These are phyloP conservation scores for Archivesica marissinica DNA, from an alignment of 1,140 invertebrate species.

Conservation along the genomic window DNA sequence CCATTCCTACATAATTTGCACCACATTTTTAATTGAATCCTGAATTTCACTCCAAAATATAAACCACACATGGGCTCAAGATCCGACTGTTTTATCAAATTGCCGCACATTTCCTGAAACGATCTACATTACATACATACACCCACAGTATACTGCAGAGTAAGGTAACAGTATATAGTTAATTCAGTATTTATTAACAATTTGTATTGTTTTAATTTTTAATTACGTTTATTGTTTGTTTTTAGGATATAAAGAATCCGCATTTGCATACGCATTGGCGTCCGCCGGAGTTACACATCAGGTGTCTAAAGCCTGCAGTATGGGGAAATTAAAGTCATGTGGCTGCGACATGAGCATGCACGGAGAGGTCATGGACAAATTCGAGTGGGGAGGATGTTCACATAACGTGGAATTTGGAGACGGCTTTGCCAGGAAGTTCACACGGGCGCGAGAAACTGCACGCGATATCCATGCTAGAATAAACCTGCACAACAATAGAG, in stretches of 20 bases:
- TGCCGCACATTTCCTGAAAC: too few species aligned
- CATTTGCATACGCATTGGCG: conserved; percentile 87
- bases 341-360: conserved; percentile 89
- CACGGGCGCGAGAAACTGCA: conserved; percentile 92
- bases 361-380: conserved; percentile 88
- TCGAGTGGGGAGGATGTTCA: conserved; percentile 98
- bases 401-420: conserved; percentile 98
- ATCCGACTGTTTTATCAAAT: too few species aligned
- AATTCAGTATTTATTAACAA: too few species aligned
- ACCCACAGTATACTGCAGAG: too few species aligned
- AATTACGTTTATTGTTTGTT: too few species aligned
- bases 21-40: too few species aligned
- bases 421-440: conserved; percentile 95
- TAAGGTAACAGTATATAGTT: too few species aligned
- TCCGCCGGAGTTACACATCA: conserved; percentile 93
- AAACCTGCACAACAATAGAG: conserved; percentile 88
- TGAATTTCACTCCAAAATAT: too few species aligned
- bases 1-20: too few species aligned
- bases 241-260: conserved; percentile 86
- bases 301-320: conserved; percentile 93
- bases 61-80: too few species aligned
- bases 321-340: conserved; percentile 92
- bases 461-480: conserved; percentile 89
- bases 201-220: too few species aligned
- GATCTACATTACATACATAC: too few species aligned